phyloP scores from a whole-genome alignment of 2,888 invertebrate genomes.

The Drosophila quinaria region DNA sequence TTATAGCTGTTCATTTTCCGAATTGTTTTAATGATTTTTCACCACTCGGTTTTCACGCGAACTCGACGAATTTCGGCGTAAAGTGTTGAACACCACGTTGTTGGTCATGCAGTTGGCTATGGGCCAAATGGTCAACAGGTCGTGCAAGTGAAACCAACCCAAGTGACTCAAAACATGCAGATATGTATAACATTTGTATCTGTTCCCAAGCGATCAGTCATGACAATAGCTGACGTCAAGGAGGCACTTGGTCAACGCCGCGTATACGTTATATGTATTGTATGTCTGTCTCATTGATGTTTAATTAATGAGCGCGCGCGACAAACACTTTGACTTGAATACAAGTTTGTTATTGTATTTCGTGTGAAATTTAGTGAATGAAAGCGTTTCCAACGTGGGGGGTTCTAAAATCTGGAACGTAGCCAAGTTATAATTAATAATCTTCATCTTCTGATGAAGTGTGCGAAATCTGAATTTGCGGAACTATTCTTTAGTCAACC shows the following conservation, averaged over 20 bases:
- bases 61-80: constrained; percentile 42
- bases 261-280: constrained; percentile 34
- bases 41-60: constrained; percentile 47
- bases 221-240: constrained; percentile 44
- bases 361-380: constrained; percentile 62
- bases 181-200: constrained; percentile 4
- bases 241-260: constrained; percentile 13
- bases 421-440: neutral
- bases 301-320: constrained; percentile 58
- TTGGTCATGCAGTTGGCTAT: constrained; percentile 50
- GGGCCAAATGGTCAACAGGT: constrained; percentile 66
- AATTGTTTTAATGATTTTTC: constrained; percentile 25
- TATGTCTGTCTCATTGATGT: constrained; percentile 31
- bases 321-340: constrained; percentile 40
- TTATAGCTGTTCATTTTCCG: constrained; percentile 3
- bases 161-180: constrained; percentile 40
- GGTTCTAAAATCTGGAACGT: constrained; percentile 8
- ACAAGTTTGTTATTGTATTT: constrained; percentile 46
- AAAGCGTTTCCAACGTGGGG: constrained; percentile 41
- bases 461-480: neutral
- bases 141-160: constrained; percentile 27
- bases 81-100: constrained; percentile 26
- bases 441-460: constrained; percentile 6
- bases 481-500: constrained; percentile 9
- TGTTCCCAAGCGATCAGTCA: constrained; percentile 26